Evolutionary conservation across 1,140 invertebrate genomes (phyloP), one percentile per base, ranked within the genome.

Genomic region (Zaprionus gabonicus): DNA sequence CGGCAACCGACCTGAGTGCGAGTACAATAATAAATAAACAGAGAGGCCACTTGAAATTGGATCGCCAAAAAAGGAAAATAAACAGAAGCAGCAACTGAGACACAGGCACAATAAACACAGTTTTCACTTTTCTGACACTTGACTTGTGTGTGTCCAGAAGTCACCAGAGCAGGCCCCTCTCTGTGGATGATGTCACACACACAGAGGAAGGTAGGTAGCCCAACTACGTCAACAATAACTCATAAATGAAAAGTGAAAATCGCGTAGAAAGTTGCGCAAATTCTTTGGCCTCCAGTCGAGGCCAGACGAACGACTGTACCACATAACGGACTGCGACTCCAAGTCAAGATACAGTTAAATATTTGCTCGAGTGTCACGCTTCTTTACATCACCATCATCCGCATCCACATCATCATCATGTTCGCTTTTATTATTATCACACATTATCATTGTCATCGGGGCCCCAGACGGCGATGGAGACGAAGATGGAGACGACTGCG

Each of bases 171-270:
- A 46, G 41, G 9, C 41, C 41, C n/a, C 41, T n/a, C 4, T 15
- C 38, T 15, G 4, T n/a, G 53, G 83, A 79, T 87, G 83, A 87
- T 88, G 84, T 88, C 83, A 87, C 77, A 87, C 31, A 59, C 27
- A 25, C 15, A 28, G 12, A 46, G n/a, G 41, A 9, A 13, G 13
- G 23, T 5, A 13, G 13, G 23, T 5, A 67, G 46, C 17, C 20
- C 23, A 58, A 41, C 20, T 28, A 46, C 71, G 57, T 60, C 65
- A 74, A 76, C 79, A 88, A 88, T 80, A 87, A 83, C 71, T 87
- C 84, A 87, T 87, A 87, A 90, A 90, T 90, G 85, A 90, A 90
- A 90, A 90, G 85, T 90, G 85, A 90, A 90, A 90, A 90, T 87
- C 80, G 71, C 69, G 44, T 71, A 66, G 84, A 87, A 87, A 87